phyloP scores from a whole-genome alignment of 2,797 vertebrate species.

The Poliocrania exsul region DNA sequence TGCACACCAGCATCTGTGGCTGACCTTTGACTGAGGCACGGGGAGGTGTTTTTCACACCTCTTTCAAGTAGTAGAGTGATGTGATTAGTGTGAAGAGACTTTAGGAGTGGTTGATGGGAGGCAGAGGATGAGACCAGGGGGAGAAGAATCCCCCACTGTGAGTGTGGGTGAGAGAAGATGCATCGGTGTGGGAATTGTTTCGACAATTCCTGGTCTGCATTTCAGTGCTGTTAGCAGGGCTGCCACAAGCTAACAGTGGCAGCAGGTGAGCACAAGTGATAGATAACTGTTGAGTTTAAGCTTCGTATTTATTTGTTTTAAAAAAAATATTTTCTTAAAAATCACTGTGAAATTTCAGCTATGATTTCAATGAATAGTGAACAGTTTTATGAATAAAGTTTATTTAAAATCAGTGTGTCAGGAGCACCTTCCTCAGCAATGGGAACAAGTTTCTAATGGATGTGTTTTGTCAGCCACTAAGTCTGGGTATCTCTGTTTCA shows the following conservation, averaged over 20 bases:
- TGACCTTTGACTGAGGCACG: neutral
- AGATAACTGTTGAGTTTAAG: neutral
- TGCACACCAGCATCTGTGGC: neutral
- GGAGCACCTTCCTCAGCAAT: neutral
- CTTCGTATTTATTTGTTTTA: neutral
- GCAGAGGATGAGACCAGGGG: neutral
- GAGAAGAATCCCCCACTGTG: neutral
- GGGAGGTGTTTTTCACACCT: neutral
- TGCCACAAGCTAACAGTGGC: neutral
- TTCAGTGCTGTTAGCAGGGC: neutral
- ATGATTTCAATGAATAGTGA: neutral
- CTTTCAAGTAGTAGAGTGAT: neutral
- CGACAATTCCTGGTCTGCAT: neutral
- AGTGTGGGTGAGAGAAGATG: neutral
- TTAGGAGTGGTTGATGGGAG: neutral
- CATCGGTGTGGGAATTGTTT: neutral
- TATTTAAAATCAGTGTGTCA: neutral
- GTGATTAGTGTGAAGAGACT: neutral
- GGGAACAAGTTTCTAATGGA: neutral
- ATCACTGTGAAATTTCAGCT: slow-evolving; percentile 14
- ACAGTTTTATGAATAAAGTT: neutral
- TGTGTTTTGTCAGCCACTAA: neutral
- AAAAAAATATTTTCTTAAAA: neutral
- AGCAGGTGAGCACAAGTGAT: neutral
- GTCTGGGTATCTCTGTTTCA: neutral